Conservation (phyloP, 2,797 vertebrate genomes). For the Periophthalmus magnuspinnatus region DNA sequence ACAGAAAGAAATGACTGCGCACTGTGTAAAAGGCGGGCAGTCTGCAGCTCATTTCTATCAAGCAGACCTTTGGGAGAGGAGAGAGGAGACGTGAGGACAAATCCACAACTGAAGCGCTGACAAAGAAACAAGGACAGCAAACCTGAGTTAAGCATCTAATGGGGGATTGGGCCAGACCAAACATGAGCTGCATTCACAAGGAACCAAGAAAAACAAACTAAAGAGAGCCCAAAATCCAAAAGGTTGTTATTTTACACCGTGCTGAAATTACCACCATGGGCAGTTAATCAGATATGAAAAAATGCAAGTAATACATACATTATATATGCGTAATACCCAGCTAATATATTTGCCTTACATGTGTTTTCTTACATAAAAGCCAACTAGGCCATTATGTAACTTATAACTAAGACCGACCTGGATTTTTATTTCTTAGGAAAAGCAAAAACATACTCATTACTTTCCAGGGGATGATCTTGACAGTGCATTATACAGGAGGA, state of each 20-base stretch:
- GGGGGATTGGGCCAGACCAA: slow-evolving; percentile 21
- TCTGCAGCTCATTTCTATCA: slow-evolving; percentile 13
- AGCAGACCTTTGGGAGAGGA: slow-evolving; percentile 28
- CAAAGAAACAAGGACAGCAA: slow-evolving; percentile 40
- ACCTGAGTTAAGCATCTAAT: slow-evolving; percentile 47
- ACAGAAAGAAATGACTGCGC: slow-evolving; percentile 14
- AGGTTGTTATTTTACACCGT: slow-evolving; percentile 28
- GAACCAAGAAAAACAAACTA: slow-evolving; percentile 29
- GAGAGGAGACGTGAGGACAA: slow-evolving; percentile 43
- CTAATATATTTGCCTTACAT: slow-evolving; percentile 31
- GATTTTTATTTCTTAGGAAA: slow-evolving; percentile 42
- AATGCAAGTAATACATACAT: background rate
- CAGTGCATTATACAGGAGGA: slow-evolving; percentile 15
- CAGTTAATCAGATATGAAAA: background rate
- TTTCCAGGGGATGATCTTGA: slow-evolving; percentile 10
- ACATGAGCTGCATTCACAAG: slow-evolving; percentile 24
- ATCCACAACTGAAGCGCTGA: slow-evolving; percentile 32
- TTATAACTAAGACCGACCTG: slow-evolving; percentile 29
- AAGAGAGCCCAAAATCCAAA: slow-evolving; percentile 19
- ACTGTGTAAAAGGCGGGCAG: background rate
- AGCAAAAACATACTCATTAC: slow-evolving; percentile 27
- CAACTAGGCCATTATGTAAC: slow-evolving; percentile 56
- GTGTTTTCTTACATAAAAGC: slow-evolving; percentile 50
- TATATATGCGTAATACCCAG: background rate
- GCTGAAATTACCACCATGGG: slow-evolving; percentile 18